A percentile compares a stretch with the other conserved stretches of the same genome.
These are phyloP conservation scores for Seriola rivoliana DNA, from an alignment of 2,113 vertebrate genomes.

Conservation along the genomic window DNA sequence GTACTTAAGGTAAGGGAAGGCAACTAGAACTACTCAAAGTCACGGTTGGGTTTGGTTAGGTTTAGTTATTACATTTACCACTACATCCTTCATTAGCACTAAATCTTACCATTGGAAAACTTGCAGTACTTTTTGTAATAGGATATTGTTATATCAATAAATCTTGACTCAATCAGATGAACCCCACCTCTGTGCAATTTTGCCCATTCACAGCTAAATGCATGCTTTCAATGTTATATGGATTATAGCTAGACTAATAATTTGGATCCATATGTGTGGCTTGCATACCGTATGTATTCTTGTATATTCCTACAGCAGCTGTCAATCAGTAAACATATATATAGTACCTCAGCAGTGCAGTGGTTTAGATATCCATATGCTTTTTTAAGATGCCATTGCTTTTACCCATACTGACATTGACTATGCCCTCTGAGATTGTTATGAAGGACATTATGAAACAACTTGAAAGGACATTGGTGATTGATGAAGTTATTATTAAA, in stretches of 20 bases:
- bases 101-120: not conserved
- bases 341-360: not conserved
- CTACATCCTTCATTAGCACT: not conserved
- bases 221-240: not conserved
- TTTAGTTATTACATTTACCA: not conserved
- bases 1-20: not conserved
- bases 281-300: not conserved
- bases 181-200: too few relatives aligned
- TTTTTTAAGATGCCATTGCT: slow-evolving; percentile 16
- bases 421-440: slow-evolving; percentile 29
- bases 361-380: slow-evolving; percentile 13
- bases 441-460: slow-evolving; percentile 57
- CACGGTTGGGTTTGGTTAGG: not conserved
- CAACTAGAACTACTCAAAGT: not conserved
- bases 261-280: not conserved
- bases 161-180: too few relatives aligned
- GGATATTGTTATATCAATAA: too few relatives aligned
- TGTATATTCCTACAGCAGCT: slow-evolving; percentile 16
- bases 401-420: slow-evolving; percentile 34
- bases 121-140: too few relatives aligned
- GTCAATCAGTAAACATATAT: slow-evolving; percentile 9
- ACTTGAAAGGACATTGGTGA: slow-evolving; percentile 66
- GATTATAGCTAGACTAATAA: not conserved
- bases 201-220: too few relatives aligned
- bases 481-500: slow-evolving; percentile 79